Evolutionary conservation across 2,797 vertebrate genomes (phyloP).

Genomic region (Anniella stebbinsi): DNA sequence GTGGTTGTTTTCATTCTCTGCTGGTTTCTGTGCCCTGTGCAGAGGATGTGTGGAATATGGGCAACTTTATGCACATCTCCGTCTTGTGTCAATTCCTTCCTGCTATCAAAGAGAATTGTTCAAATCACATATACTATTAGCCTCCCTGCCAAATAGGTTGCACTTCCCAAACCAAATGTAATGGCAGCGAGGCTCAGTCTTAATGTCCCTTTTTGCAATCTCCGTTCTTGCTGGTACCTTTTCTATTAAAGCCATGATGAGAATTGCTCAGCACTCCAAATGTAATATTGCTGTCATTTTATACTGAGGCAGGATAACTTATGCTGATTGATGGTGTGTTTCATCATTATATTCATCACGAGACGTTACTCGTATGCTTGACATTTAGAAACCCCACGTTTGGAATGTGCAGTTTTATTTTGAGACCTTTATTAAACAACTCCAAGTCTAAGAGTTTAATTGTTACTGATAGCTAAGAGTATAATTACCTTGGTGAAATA

Average conservation of each 20-base stretch:
- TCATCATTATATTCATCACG: conserved; percentile 40
- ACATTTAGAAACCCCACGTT: conserved; percentile 75
- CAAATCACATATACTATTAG: neutral
- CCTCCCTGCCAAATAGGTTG: neutral
- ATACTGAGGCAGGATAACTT: conserved; percentile 46
- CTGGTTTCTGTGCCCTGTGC: neutral
- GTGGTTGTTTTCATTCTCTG: neutral
- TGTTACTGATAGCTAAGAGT: conserved; percentile 84
- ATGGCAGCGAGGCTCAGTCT: fast-evolving
- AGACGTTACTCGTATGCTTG: conserved; percentile 72
- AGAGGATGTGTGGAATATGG: neutral
- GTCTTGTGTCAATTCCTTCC: neutral
- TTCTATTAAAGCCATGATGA: conserved; percentile 19
- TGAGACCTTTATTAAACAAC: conserved; percentile 80
- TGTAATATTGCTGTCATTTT: conserved; percentile 34
- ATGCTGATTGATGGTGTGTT: conserved; percentile 55
- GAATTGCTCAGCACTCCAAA: neutral
- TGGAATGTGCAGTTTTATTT: conserved; percentile 74
- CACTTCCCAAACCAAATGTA: neutral
- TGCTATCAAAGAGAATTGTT: neutral
- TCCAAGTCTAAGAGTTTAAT: conserved; percentile 79
- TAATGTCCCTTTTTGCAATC: conserved; percentile 32
- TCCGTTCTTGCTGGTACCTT: conserved; percentile 13
- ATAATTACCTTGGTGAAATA: conserved; percentile 85
- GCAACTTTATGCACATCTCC: neutral